Percentiles rank a stretch among this genome's conserved stretches.
Conservation (phyloP, 2,888 invertebrate genomes). For the Orthosia gothica region DNA sequence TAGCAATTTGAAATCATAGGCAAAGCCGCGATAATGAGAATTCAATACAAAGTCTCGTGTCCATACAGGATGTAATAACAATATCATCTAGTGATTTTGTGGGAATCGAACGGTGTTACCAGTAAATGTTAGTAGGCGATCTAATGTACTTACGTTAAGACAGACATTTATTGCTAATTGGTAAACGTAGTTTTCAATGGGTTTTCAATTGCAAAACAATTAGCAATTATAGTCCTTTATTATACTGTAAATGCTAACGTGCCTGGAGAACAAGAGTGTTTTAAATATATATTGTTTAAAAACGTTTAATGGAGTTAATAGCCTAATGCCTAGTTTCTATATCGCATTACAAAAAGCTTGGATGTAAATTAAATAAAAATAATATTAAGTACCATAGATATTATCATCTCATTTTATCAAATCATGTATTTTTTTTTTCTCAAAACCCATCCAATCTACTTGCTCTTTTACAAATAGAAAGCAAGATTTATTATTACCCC, state of each 20-base stretch:
- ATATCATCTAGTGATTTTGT: conserved; percentile 32
- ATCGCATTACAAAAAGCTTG: not conserved
- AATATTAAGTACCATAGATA: too few species aligned
- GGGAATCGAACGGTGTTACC: conserved; percentile 31
- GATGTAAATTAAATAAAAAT: too few species aligned
- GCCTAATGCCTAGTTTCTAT: not conserved
- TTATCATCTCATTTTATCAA: not conserved
- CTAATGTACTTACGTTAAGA: conserved; percentile 44
- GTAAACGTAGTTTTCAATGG: conserved; percentile 55
- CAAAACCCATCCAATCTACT: conserved; percentile 6
- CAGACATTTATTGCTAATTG: conserved; percentile 57
- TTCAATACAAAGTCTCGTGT: conserved; percentile 11
- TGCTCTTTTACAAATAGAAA: conserved; percentile 27
- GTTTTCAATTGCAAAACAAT: conserved; percentile 55
- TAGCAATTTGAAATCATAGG: not conserved
- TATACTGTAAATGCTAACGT: not conserved
- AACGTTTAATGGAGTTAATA: not conserved
- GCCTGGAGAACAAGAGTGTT: conserved; percentile 1
- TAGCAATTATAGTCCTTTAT: conserved; percentile 42
- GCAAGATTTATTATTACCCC: conserved; percentile 13
- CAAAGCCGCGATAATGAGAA: conserved; percentile 11
- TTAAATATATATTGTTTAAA: not conserved
- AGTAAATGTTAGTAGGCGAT: conserved; percentile 46
- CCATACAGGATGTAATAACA: conserved; percentile 32
- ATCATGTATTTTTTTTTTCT: not conserved